Conservation (phyloP, 2,888 invertebrate species). For the Nephrotoma guestfalica region DNA sequence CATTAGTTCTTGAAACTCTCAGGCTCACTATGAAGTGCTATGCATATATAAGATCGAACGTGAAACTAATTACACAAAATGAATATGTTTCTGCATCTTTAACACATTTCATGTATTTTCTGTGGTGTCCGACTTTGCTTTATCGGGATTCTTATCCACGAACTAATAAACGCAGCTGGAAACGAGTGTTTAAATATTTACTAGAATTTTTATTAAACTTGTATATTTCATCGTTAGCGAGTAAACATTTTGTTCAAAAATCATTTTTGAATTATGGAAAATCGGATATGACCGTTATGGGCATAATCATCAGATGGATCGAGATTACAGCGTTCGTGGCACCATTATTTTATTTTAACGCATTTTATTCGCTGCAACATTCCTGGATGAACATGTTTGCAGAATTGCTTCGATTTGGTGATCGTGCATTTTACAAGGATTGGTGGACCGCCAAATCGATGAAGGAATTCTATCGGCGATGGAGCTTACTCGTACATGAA, state of each 20-base stretch:
- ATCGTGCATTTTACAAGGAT: slow-evolving; percentile 73
- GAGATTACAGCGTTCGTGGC: neutral
- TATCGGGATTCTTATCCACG: slow-evolving; percentile 62
- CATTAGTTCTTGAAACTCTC: slow-evolving; percentile 36
- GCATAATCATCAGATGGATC: slow-evolving; percentile 36
- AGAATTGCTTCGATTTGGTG: slow-evolving; percentile 75
- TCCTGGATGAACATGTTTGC: slow-evolving; percentile 85
- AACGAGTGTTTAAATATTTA: slow-evolving; percentile 50
- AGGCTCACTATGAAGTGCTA: slow-evolving; percentile 79
- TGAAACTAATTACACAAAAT: slow-evolving; percentile 28
- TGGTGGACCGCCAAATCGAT: slow-evolving; percentile 89
- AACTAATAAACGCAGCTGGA: slow-evolving; percentile 53
- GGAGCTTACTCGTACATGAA: slow-evolving; percentile 91
- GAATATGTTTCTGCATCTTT: slow-evolving; percentile 40
- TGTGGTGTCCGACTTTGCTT: slow-evolving; percentile 72
- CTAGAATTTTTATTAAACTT: slow-evolving; percentile 62
- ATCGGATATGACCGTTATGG: slow-evolving; percentile 39
- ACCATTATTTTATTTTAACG: slow-evolving; percentile 46
- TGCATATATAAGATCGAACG: slow-evolving; percentile 62
- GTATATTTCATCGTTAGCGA: slow-evolving; percentile 66
- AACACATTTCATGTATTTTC: slow-evolving; percentile 63
- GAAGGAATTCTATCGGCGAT: slow-evolving; percentile 70
- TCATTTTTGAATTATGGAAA: slow-evolving; percentile 33
- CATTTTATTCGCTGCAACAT: slow-evolving; percentile 79
- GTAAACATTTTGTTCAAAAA: slow-evolving; percentile 60